Conservation (phyloP, 2,888 invertebrate species). For the Embidobia sp. region DNA sequence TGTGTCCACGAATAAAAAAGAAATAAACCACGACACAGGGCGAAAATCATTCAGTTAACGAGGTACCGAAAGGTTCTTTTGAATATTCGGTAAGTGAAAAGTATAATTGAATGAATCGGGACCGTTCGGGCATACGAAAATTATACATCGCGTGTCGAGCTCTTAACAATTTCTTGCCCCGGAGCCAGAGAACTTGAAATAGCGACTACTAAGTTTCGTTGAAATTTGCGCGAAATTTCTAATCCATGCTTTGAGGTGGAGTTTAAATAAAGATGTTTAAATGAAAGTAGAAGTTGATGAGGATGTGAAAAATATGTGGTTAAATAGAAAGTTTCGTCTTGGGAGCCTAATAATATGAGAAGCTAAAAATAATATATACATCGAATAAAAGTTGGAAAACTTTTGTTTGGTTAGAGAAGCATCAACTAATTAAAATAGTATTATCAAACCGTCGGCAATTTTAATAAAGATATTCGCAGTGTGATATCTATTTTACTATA, state of each 20-base stretch:
- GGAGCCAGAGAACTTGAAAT: slow-evolving; percentile 16
- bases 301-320: too few species aligned
- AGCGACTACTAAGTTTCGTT: slow-evolving; percentile 1
- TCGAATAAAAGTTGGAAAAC: too few species aligned
- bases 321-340: too few species aligned
- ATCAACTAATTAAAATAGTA: too few species aligned
- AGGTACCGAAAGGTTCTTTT: slow-evolving; percentile 24
- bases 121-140: slow-evolving; percentile 13
- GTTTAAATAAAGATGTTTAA: slow-evolving; percentile 20
- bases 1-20: too few species aligned
- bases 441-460: too few species aligned
- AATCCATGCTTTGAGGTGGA: slow-evolving; percentile 1
- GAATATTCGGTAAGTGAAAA: slow-evolving; percentile 32
- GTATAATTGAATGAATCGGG: slow-evolving; percentile 35
- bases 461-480: too few species aligned
- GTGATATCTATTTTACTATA: too few species aligned
- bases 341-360: too few species aligned
- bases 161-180: slow-evolving; percentile 26
- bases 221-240: slow-evolving; percentile 14
- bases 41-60: slow-evolving; percentile 4
- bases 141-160: slow-evolving; percentile 20
- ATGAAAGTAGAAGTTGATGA: slow-evolving; percentile 34
- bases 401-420: too few species aligned
- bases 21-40: too few species aligned
- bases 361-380: too few species aligned